A percentile compares a stretch with the other conserved stretches of the same genome.
These are phyloP conservation scores for Lepus timidus DNA, from an alignment of 2,113 vertebrate species.

Conservation along the genomic window DNA sequence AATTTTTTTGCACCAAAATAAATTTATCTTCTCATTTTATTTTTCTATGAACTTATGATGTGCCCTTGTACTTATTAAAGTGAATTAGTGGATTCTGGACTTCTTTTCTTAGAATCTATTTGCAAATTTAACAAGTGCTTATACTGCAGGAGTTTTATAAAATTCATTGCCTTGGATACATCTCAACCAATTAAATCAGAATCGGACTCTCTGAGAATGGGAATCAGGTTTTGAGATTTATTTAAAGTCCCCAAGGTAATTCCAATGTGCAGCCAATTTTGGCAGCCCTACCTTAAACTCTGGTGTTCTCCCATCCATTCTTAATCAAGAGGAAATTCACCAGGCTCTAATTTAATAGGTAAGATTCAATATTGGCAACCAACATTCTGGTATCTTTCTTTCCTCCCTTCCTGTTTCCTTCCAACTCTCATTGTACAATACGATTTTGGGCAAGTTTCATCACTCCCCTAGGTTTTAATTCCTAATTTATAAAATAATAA, in stretches of 20 bases:
- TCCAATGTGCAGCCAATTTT: background rate
- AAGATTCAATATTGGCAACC: conserved; percentile 10
- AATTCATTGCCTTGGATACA: background rate
- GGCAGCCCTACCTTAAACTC: background rate
- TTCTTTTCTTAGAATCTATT: background rate
- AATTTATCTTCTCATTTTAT: too few species aligned
- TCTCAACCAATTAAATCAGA: background rate
- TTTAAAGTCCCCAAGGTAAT: background rate
- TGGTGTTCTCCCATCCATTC: background rate
- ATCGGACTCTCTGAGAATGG: background rate
- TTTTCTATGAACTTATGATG: too few species aligned
- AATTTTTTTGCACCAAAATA: too few species aligned
- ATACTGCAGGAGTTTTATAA: background rate
- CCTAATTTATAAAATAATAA: conserved; percentile 10
- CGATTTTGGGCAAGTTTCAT: background rate
- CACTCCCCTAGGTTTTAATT: background rate
- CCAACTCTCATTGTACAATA: background rate
- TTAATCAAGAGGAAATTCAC: background rate
- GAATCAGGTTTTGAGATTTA: background rate
- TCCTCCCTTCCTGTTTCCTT: too few species aligned
- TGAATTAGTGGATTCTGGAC: background rate
- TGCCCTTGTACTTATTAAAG: background rate
- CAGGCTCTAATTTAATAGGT: background rate
- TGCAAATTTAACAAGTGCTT: background rate
- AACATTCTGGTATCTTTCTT: background rate